Percentiles rank a stretch among this genome's conserved stretches.
Conservation (phyloP, 2,888 invertebrate species). For the Stenotaenia linearis region DNA sequence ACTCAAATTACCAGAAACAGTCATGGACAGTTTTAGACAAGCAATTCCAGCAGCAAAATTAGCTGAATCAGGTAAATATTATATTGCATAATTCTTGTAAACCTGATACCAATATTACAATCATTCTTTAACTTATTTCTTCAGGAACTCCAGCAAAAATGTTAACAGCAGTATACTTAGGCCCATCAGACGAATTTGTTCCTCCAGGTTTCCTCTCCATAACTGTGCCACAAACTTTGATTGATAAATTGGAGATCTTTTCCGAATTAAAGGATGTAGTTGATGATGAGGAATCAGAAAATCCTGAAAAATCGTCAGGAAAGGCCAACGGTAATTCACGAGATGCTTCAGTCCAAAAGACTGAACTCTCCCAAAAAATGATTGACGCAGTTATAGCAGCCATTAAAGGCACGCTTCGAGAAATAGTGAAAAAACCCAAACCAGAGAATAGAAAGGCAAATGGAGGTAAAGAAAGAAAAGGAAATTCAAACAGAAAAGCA, state of each 20-base stretch:
- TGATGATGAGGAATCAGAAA: not conserved
- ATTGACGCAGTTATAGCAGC: slow-evolving; percentile 28
- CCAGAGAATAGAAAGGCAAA: not conserved
- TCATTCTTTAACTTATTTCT: not conserved
- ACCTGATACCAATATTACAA: not conserved
- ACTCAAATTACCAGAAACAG: slow-evolving; percentile 27
- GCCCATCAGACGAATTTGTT: slow-evolving; percentile 10
- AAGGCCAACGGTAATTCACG: not conserved
- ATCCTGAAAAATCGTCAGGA: not conserved
- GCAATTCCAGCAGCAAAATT: slow-evolving; percentile 26
- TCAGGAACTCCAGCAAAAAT: slow-evolving; percentile 28
- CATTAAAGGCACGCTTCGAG: not conserved
- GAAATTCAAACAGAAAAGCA: not conserved
- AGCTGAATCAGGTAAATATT: slow-evolving; percentile 28
- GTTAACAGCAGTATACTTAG: slow-evolving; percentile 31
- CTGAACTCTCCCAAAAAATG: slow-evolving; percentile 1
- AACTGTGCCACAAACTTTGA: slow-evolving; percentile 24
- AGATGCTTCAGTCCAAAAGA: not conserved
- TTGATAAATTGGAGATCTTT: slow-evolving; percentile 28
- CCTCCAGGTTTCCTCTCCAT: slow-evolving; percentile 32
- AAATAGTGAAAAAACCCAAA: not conserved
- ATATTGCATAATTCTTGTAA: too few species aligned
- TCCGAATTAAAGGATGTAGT: not conserved
- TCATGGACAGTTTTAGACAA: slow-evolving; percentile 31
- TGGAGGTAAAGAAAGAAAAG: not conserved